Evolutionary conservation across 2,797 vertebrate species (phyloP), one percentile per base, ranked within the genome.

Genomic region (Garrulus glandarius): DNA sequence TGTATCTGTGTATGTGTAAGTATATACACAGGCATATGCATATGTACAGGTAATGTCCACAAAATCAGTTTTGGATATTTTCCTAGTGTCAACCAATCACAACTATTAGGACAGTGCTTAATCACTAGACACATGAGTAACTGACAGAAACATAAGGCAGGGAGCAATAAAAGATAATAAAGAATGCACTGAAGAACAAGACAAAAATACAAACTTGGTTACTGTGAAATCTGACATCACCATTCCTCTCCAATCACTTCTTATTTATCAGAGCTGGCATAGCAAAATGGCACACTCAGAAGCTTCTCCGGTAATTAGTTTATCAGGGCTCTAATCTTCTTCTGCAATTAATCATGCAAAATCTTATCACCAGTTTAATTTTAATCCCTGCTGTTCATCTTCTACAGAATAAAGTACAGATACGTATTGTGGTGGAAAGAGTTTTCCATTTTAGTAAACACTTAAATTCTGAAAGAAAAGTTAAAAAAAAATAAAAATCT

Each of bases 351-450:
- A 79, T 91, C 21, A 79, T 24, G 21, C 30, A 79, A 81, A 93
- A 84, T 59, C 37, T 20, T 61, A 82, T 37, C 47, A 72, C 10
- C 34, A 59, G 14, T 37, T 93, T 61, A 72, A 89, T 80, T 89
- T 95, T 63, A 95, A 87, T 61, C 37, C 30, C n/a, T 27, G 46
- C 67, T 88, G 44, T 91, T 96, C 69, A 79, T 87, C 74, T 80
- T 85, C 82, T 92, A 61, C 34, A 43, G 71, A 67, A 76, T 56
- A 63, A 87, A 94, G 11, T 84, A 69, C 53, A 88, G 70, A 69
- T 63, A 89, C 24, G 39, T 57, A 90, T 29, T 15, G 57, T 39
- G 61, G 60, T 92, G 43, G 80, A 89, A 91, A 84, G 34, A 17
- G 49, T 82, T 91, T 93, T 65, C 16, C 26, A 60, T 69, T 74